Evolutionary conservation across 2,797 vertebrate species (phyloP), one percentile per base, ranked within the genome.

Genomic region (Kryptolebias ocellatus): DNA sequence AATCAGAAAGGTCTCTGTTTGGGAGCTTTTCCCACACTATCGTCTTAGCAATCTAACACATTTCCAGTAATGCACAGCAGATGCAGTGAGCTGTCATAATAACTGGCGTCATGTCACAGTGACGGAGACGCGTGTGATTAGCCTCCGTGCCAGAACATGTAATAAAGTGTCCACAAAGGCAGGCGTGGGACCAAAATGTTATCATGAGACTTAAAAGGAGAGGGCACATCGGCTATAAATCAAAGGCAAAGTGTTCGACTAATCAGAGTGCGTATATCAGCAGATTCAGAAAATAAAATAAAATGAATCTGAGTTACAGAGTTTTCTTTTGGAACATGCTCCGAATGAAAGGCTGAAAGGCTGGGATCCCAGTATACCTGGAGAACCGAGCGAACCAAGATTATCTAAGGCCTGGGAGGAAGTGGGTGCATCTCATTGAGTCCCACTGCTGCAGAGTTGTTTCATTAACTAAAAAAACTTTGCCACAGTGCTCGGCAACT

Each of bases 11-110:
- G 77, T 66, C 76, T 84, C 60, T 28, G 28, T 53, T 60, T 14
- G 7, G 18, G 27, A 63, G 67, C 42, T 56, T 67, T 81, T 85
- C 72, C 83, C 69, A 81, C 67, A 67, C 56, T 66, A 81, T 83
- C 66, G 27, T 46, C 29, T 59, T 37, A 53, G 56, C 20, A 45
- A 78, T 46, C 46, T 44, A 20, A 69, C 60, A 31, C 68, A 46
- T 58, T 81, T 60, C 72, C 79, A 65, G 70, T 91, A 89, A 92
- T 39, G 24, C 63, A 5, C 1, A 78, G 66, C 88, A 91, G 87
- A 89, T 85, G 85, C 67, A n/a, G 59, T 56, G n/a, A 63, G 60
- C 59, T 47, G 73, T 76, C 72, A 72, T 64, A 76, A 83, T 54
- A 64, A 50, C 60, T 76, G 82, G 70, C 73, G 55, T 88, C 84